These are phyloP conservation scores for Phataginus tetradactyla DNA, from an alignment of 2,797 vertebrate species.

Conservation along the genomic window DNA sequence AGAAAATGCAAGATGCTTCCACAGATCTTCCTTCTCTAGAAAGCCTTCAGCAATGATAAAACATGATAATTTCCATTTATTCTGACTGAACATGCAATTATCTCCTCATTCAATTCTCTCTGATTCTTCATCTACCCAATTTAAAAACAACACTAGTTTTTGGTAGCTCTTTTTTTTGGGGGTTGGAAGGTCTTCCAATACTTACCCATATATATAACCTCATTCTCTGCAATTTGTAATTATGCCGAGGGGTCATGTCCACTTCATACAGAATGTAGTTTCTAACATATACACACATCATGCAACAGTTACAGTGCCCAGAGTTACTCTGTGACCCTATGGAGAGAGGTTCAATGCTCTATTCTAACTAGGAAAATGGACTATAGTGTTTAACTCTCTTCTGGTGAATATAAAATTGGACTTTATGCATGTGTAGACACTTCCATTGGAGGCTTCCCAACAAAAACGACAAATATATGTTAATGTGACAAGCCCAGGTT, in stretches of 20 bases:
- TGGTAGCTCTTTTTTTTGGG: not conserved
- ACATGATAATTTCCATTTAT: not conserved
- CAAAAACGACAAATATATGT: not conserved
- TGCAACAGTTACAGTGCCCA: not conserved
- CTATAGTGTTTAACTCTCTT: not conserved
- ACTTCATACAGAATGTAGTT: not conserved
- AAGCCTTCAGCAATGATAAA: not conserved
- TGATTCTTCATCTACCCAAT: not conserved
- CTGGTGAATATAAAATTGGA: not conserved
- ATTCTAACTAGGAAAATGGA: not conserved
- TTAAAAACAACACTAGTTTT: not conserved
- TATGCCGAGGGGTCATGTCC: not conserved
- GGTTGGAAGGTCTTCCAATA: too few species aligned
- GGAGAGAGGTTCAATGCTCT: not conserved
- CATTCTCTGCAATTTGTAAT: not conserved
- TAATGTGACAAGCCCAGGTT: not conserved
- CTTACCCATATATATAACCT: not conserved
- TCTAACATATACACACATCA: not conserved
- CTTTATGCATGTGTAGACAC: not conserved
- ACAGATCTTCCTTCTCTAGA: not conserved
- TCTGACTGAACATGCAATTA: not conserved
- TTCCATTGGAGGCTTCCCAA: not conserved
- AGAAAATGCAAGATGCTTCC: not conserved
- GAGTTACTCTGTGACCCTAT: not conserved
- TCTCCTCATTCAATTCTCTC: not conserved